These are phyloP conservation scores for Clarias gariepinus DNA, from an alignment of 2,113 vertebrate genomes.

Conservation along the genomic window DNA sequence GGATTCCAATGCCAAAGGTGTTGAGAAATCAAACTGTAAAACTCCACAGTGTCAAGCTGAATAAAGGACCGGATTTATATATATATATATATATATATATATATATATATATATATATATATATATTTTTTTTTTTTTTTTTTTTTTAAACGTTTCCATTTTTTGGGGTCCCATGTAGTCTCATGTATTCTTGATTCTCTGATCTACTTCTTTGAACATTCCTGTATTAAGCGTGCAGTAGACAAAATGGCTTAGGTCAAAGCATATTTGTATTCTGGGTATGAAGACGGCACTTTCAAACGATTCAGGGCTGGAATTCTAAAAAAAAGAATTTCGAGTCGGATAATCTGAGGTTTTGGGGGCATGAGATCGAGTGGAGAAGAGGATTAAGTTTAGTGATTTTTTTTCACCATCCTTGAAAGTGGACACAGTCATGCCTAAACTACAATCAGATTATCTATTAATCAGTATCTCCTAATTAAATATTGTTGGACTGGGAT, in stretches of 20 bases:
- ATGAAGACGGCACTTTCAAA: constrained; percentile 17
- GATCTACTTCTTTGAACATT: constrained; percentile 44
- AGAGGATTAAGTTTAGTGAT: not conserved
- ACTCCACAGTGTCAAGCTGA: constrained; percentile 1
- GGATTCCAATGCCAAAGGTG: constrained; percentile 41
- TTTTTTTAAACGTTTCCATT: not conserved
- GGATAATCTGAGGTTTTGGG: not conserved
- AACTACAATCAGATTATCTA: not conserved
- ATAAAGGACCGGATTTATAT: not conserved
- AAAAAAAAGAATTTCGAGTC: constrained; percentile 14
- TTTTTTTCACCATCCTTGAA: not conserved
- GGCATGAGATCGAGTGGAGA: not conserved
- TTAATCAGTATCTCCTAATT: not conserved
- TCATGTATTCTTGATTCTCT: constrained; percentile 29
- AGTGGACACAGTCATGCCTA: not conserved
- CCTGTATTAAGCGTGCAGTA: constrained; percentile 31
- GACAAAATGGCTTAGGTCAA: constrained; percentile 39
- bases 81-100: too few species aligned
- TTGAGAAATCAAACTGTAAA: constrained; percentile 44
- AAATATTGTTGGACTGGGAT: not conserved
- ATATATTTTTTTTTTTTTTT: too few species aligned
- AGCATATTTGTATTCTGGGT: constrained; percentile 41
- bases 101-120: too few species aligned
- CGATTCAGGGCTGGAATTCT: constrained; percentile 29
- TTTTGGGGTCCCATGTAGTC: not conserved